Evolutionary conservation across 2,888 invertebrate genomes (phyloP).

Genomic region (Drosophila borealis): DNA sequence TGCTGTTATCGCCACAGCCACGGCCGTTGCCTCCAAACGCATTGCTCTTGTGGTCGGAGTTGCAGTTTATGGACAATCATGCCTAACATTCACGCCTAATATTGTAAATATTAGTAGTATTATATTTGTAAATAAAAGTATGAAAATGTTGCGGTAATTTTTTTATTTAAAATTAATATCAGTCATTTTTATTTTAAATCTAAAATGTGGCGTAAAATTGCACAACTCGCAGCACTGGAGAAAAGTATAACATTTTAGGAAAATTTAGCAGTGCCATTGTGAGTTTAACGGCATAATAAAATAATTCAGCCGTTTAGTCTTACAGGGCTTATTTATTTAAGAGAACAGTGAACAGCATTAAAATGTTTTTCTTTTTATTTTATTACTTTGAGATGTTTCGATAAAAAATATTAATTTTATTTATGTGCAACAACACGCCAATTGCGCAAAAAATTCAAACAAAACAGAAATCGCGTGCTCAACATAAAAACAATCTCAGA

Average conservation of each 20-base stretch:
- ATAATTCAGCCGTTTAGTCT: neutral
- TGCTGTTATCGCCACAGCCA: constrained; percentile 96
- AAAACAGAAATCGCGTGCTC: neutral
- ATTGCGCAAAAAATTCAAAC: neutral
- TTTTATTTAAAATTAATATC: no score
- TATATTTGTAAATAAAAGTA: neutral
- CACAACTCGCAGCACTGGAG: neutral
- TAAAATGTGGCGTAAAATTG: neutral
- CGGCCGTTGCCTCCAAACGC: constrained; percentile 96
- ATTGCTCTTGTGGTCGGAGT: constrained; percentile 93
- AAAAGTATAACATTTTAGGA: neutral
- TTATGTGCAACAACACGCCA: neutral
- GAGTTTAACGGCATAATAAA: neutral
- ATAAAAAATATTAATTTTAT: no score
- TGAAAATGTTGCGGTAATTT: neutral
- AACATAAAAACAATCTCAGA: neutral
- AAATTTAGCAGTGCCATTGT: neutral
- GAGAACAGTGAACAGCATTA: no score
- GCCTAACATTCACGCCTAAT: constrained; percentile 60
- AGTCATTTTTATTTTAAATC: no score
- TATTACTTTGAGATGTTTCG: no score
- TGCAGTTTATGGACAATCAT: constrained; percentile 97
- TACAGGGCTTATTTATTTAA: neutral
- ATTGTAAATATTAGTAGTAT: neutral
- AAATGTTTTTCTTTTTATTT: no score